These are phyloP conservation scores for Sminthopsis crassicaudata DNA, from an alignment of 2,113 vertebrate species.

Conservation along the genomic window DNA sequence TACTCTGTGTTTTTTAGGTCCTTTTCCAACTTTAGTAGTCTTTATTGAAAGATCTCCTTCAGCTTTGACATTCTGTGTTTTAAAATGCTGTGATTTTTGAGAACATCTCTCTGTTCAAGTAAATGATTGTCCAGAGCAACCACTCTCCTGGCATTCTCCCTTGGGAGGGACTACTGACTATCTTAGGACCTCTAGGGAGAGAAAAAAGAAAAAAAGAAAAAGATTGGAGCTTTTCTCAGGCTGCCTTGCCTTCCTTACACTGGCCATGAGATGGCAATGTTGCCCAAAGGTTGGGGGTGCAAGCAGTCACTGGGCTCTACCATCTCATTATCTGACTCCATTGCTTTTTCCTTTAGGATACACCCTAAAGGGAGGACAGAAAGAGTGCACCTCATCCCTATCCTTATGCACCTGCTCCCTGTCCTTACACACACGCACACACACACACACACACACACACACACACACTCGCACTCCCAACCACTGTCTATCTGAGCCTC, in stretches of 20 bases:
- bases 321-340: neutral
- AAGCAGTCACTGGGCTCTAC: neutral
- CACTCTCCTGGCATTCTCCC: no score
- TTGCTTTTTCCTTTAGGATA: neutral
- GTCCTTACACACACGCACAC: no score
- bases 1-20: neutral
- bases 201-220: neutral
- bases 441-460: no score
- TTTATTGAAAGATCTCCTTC: neutral
- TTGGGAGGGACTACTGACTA: no score
- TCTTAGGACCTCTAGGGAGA: neutral
- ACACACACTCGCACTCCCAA: no score
- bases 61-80: neutral
- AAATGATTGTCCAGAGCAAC: neutral
- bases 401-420: no score
- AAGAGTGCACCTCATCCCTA: neutral
- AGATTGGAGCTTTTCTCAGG: neutral
- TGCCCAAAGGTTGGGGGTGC: constrained; percentile 26
- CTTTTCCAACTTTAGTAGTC: neutral
- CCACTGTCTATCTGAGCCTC: neutral
- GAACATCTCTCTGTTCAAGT: neutral
- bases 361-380: neutral
- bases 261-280: constrained; percentile 56
- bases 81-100: neutral
- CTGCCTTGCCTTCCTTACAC: neutral